Conservation (phyloP, 2,113 vertebrate genomes). For the Mustelus asterias region DNA sequence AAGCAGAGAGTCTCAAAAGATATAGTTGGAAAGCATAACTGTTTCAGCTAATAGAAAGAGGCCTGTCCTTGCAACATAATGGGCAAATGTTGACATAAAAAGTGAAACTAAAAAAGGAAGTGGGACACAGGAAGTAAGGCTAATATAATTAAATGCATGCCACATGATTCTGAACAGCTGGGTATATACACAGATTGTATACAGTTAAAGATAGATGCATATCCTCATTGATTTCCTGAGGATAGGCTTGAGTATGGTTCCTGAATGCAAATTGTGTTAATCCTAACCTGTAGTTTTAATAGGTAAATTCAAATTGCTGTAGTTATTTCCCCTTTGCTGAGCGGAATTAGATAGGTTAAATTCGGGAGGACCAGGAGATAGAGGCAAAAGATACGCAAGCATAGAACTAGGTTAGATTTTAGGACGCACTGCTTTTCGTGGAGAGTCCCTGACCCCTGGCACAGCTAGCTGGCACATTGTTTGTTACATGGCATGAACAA, state of each 20-base stretch:
- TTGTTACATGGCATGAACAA: background rate
- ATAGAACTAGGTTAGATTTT: background rate
- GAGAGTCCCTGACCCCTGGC: too few species aligned
- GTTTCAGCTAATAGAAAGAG: background rate
- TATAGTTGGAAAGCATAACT: background rate
- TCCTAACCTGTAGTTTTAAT: background rate
- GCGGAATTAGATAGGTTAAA: background rate
- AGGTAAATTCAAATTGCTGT: background rate
- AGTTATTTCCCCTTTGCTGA: background rate
- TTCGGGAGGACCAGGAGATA: background rate
- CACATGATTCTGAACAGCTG: background rate
- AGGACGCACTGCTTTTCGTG: background rate
- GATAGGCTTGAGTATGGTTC: background rate
- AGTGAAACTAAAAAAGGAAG: background rate
- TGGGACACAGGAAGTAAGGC: background rate
- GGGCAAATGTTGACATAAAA: background rate
- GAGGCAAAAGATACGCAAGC: background rate
- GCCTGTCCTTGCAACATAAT: background rate
- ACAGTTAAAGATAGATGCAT: background rate
- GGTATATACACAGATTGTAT: too few species aligned
- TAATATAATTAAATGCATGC: background rate
- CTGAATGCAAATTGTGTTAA: background rate
- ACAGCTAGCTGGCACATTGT: background rate
- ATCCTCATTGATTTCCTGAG: background rate
- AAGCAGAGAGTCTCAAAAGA: background rate